phyloP scores from a whole-genome alignment of 2,888 invertebrate genomes.

The Lasioglossum leucozonium region DNA sequence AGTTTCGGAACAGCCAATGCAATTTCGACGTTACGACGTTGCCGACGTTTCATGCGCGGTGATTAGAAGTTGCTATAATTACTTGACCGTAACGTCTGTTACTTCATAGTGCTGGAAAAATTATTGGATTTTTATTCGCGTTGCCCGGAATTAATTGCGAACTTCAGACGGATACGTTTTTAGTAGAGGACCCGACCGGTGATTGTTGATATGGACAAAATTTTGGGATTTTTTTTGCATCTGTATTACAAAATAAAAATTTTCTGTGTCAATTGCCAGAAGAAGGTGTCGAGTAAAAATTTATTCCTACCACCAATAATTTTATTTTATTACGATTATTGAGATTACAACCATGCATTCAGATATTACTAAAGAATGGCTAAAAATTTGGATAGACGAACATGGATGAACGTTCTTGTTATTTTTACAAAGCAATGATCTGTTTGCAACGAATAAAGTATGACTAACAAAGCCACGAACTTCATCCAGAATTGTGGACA shows the following conservation, averaged over 20 bases:
- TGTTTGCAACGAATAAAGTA: no score
- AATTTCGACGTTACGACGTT: constrained; percentile 28
- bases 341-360: no score
- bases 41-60: background rate
- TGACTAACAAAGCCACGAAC: background rate
- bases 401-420: no score
- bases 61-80: background rate
- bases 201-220: background rate
- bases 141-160: background rate
- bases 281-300: no score
- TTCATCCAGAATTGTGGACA: background rate
- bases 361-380: no score
- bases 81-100: background rate
- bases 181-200: background rate
- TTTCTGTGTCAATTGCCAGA: background rate
- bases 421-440: background rate
- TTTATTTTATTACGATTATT: no score
- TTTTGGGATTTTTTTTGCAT: background rate
- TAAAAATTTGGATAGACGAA: no score
- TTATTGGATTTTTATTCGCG: background rate
- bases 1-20: constrained; percentile 29
- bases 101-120: background rate
- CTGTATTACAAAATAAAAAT: background rate
- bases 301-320: no score
- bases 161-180: background rate